Evolutionary conservation across 2,888 invertebrate species (phyloP).

Genomic region (Acleris cristana): DNA sequence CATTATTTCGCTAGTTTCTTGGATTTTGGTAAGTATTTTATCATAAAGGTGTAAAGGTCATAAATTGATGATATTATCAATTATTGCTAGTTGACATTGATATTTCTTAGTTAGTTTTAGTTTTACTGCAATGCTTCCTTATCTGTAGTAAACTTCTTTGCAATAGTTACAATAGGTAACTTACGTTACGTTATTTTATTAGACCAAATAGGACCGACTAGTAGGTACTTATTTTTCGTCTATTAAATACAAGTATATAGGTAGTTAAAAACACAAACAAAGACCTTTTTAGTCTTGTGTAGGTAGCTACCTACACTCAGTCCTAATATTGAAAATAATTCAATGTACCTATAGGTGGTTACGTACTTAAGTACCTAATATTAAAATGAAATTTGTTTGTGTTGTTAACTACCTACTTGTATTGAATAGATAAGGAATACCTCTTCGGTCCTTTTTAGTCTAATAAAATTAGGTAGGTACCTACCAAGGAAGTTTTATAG

Average conservation of each 20-base stretch:
- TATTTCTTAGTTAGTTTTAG: not conserved
- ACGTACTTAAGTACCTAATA: not conserved
- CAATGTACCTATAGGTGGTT: not conserved
- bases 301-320: not conserved
- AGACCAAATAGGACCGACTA: not conserved
- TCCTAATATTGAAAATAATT: not conserved
- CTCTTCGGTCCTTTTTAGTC: no score
- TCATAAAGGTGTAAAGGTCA: not conserved
- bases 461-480: no score
- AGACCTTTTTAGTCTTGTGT: not conserved
- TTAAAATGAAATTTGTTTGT: not conserved
- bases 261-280: no score
- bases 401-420: no score
- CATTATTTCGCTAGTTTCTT: not conserved
- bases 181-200: not conserved
- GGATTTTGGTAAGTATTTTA: not conserved
- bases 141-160: not conserved
- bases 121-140: not conserved
- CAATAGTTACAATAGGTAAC: not conserved
- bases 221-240: no score
- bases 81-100: not conserved
- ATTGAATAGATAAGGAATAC: no score
- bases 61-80: not conserved
- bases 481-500: no score
- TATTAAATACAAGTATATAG: not conserved